Evolutionary conservation across 1,140 invertebrate species (phyloP), one percentile per base, ranked within the genome.

Genomic region (Drosophila sp.): DNA sequence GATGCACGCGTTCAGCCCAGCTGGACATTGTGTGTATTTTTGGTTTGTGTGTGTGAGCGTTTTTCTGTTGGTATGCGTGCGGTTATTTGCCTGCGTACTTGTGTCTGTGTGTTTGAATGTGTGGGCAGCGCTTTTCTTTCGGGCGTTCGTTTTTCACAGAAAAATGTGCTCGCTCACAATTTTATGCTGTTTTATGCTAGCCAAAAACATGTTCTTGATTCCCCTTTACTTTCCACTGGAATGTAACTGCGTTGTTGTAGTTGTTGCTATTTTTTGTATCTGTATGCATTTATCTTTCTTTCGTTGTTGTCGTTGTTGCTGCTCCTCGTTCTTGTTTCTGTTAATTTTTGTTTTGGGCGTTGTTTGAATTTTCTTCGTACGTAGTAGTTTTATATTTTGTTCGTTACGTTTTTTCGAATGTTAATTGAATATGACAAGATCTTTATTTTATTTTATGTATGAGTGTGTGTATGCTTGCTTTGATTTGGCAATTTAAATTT

Each of bases 1-100:
- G 93, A 93, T 97, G 96, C 95, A 97, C 97, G 91, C 96, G 95
- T 90, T 96, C 95, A 74, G 96, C 96, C 97, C 97, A 97, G 92
- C 95, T 96, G 92, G 96, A 97, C 97, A 97, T 97, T 74, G 34
- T 86, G 73, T 65, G 40, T 48, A 48, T 51, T 25, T 56, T 13
- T 57, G 7, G 34, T 58, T 13, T 62, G 57, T 57, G 29, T 51
- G 56, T 54, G 32, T n/a, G 36, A 70, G 21, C 50, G 64, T 38
- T 32, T 18, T 27, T 62, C 13, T 48, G 51, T 40, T 40, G 38
- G 56, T 54, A 48, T 48, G 58, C 43, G 40, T 62, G 64, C 48
- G 45, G 16, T 57, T 70, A 36, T 75, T 72, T 69, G 74, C 27
- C 46, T 67, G 72, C 43, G 38, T 72, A 70, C 18, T 62, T 53